Evolutionary conservation across 2,113 vertebrate genomes (phyloP), one percentile per base, ranked within the genome.

Genomic region (Castor canadensis): DNA sequence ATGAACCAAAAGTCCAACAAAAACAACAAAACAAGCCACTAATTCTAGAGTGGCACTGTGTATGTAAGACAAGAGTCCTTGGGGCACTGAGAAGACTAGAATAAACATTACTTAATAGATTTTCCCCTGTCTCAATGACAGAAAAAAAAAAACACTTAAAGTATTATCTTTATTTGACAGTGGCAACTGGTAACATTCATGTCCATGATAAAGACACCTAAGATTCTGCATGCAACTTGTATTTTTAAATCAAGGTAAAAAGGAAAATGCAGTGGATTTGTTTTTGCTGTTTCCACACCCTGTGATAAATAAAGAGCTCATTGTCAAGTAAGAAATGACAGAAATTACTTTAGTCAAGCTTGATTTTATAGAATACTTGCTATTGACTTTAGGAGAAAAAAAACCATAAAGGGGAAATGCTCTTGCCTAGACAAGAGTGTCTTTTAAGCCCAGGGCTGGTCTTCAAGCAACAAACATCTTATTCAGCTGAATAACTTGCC

Each of bases 1-100:
- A 30, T 87, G 38, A 75, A 92, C 67, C 56, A 77, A 60, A 87
- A 95, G 9, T 6, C 28, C 80, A 73, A 66, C n/a, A 94, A 88
- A 28, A 69, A 52, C 7, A n/a, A n/a, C n/a, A n/a, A n/a, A n/a
- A n/a, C 52, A 93, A 32, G 4, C 28, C 45, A 26, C 82, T 43
- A 66, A 15, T 77, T 32, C 32, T 77, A 52, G 35, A 84, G 17
- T 52, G 8, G 2, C 54, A 15, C 84, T 73, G 38, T 2, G 6
- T 26, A 43, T n/a, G n/a, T 80, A 45, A 82, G 35, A 76, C 67
- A 13, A 19, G 30, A 87, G 58, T 82, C 24, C 38, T 83, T 15
- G 30, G 6, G 8, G 45, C 54, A 6, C 10, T 12, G 10, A 32
- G 54, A 24, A 94, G 4, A 6, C 79, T 58, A 5, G n/a, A 15